These are phyloP conservation scores for Pyrgus malvae DNA, from an alignment of 2,888 invertebrate genomes.

Conservation along the genomic window DNA sequence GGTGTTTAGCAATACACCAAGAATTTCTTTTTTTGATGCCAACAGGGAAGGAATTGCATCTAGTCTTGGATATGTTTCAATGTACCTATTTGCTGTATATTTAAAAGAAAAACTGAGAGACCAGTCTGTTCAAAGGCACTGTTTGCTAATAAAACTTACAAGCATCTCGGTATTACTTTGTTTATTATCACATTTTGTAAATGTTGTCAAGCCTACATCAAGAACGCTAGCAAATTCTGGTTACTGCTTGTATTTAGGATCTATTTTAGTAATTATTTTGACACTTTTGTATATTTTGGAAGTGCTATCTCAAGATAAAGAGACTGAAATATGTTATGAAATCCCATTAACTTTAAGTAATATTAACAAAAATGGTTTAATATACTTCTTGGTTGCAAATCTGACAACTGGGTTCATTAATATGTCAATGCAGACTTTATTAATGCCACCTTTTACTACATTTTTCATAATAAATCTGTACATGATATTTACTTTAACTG, in stretches of 20 bases:
- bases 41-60: conserved; percentile 97
- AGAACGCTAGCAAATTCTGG: conserved; percentile 92
- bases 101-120: conserved; percentile 80
- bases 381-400: conserved; percentile 93
- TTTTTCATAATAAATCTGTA: conserved; percentile 82
- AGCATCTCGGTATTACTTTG: conserved; percentile 55
- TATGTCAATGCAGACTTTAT: conserved; percentile 84
- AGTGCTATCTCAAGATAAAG: conserved; percentile 57
- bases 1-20: conserved; percentile 83
- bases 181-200: conserved; percentile 66
- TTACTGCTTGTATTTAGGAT: conserved; percentile 89
- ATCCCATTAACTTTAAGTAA: conserved; percentile 84
- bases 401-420: conserved; percentile 92
- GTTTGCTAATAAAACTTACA: conserved; percentile 41
- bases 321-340: conserved; percentile 39
- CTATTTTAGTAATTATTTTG: conserved; percentile 81
- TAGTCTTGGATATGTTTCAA: conserved; percentile 89
- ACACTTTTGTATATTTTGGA: conserved; percentile 81
- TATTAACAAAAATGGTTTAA: conserved; percentile 90
- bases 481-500: conserved; percentile 64
- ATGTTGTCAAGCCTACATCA: conserved; percentile 83
- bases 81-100: conserved; percentile 89
- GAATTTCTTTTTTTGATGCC: conserved; percentile 86
- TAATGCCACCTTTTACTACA: conserved; percentile 59
- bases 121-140: conserved; percentile 44